A percentile compares a stretch with the other conserved stretches of the same genome.
Evolutionary conservation across 2,113 vertebrate genomes (phyloP).

Genomic region (Pelusios castaneus): DNA sequence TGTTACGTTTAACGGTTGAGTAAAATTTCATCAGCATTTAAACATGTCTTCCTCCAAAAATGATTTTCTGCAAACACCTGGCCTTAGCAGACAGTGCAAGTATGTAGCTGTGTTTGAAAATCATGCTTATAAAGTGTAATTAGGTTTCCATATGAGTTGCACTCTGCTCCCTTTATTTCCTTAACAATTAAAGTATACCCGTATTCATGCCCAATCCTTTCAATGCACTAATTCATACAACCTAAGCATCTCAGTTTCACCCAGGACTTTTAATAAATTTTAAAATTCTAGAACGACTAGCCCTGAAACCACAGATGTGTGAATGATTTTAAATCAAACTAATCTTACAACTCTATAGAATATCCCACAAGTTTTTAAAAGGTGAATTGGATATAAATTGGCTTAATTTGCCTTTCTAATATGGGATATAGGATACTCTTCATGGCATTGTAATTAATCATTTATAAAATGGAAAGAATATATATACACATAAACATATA

Average conservation of each 20-base stretch:
- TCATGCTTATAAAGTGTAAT: not conserved
- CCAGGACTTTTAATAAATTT: not conserved
- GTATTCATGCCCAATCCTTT: not conserved
- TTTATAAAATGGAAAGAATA: not conserved
- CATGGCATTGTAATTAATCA: not conserved
- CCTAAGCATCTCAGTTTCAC: not conserved
- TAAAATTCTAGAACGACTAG: not conserved
- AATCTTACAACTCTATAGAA: fast-evolving
- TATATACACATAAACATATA: fast-evolving
- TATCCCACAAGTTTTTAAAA: fast-evolving
- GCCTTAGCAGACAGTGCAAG: not conserved
- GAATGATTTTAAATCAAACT: not conserved
- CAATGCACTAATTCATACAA: not conserved
- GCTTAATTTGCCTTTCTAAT: not conserved
- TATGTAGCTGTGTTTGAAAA: not conserved
- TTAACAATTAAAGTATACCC: fast-evolving
- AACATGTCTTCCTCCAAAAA: slow-evolving; percentile 10
- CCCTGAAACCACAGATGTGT: fast-evolving
- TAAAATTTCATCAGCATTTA: slow-evolving; percentile 24
- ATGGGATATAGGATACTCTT: fast-evolving
- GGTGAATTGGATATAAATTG: not conserved
- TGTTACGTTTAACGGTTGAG: not conserved
- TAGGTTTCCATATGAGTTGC: not conserved
- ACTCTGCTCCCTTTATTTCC: not conserved
- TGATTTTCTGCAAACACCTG: slow-evolving; percentile 50